These are phyloP conservation scores for Pardalotus punctatus DNA, from an alignment of 2,113 vertebrate genomes.

Conservation along the genomic window DNA sequence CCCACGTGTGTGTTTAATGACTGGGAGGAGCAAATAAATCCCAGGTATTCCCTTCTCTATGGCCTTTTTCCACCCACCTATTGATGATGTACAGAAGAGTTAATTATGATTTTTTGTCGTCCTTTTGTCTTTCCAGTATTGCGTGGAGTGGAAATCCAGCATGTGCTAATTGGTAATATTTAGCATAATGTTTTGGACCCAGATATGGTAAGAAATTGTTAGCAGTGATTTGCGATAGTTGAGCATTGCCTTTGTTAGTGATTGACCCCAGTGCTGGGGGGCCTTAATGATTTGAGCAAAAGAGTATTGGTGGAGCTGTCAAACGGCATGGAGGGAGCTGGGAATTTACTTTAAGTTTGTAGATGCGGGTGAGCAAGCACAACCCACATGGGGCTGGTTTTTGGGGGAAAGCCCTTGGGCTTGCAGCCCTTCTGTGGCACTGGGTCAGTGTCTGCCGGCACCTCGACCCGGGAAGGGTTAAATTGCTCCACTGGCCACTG, in stretches of 20 bases:
- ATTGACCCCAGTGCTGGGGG: background rate
- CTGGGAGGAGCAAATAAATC: background rate
- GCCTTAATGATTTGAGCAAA: background rate
- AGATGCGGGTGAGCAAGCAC: background rate
- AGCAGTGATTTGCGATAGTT: background rate
- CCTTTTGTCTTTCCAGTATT: background rate
- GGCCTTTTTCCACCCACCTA: background rate
- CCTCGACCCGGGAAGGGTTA: background rate
- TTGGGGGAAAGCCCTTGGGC: background rate
- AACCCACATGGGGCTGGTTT: background rate
- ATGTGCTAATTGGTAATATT: background rate
- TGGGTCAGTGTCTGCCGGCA: fast-evolving
- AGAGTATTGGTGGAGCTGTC: background rate
- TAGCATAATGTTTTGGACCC: background rate
- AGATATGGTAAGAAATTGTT: background rate
- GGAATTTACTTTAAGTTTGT: background rate
- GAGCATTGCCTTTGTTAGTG: background rate
- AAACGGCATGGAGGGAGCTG: fast-evolving
- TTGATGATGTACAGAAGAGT: background rate
- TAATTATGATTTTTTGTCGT: background rate
- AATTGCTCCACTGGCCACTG: background rate
- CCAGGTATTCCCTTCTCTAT: background rate
- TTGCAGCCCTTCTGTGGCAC: fast-evolving
- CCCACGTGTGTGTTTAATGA: background rate
- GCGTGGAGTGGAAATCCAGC: fast-evolving